Percentiles rank a stretch among this genome's conserved stretches.
These are phyloP conservation scores for Anoplophora glabripennis DNA, from an alignment of 1,140 invertebrate genomes.

Conservation along the genomic window DNA sequence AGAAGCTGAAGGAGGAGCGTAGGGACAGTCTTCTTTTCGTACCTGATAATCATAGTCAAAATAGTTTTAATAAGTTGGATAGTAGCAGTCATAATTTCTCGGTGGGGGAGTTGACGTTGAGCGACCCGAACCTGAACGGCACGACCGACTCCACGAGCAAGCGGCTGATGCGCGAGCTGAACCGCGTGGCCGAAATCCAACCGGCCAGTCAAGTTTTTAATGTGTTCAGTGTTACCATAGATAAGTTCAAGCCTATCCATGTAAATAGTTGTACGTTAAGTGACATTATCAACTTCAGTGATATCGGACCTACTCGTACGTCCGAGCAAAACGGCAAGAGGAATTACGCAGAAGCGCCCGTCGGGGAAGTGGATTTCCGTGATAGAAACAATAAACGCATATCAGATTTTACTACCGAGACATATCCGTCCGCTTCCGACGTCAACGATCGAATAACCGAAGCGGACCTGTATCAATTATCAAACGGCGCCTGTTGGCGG, in stretches of 20 bases:
- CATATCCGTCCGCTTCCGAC: too few species aligned
- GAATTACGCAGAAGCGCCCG: too few species aligned
- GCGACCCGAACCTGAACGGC: background rate
- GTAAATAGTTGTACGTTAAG: slow-evolving; percentile 29
- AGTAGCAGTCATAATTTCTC: slow-evolving; percentile 18
- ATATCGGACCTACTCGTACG: background rate
- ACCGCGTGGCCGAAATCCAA: slow-evolving; percentile 39
- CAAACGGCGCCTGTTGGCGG: too few species aligned
- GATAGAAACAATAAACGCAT: too few species aligned
- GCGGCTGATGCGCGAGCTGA: slow-evolving; percentile 40
- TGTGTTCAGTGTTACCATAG: slow-evolving; percentile 45
- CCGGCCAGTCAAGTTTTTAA: slow-evolving; percentile 45
- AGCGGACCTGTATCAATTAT: too few species aligned
- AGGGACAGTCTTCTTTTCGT: slow-evolving; percentile 48
- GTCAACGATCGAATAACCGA: too few species aligned
- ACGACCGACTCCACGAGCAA: slow-evolving; percentile 16
- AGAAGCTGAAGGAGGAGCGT: slow-evolving; percentile 51
- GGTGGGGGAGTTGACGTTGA: slow-evolving; percentile 3
- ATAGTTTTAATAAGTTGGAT: slow-evolving; percentile 8
- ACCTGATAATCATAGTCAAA: slow-evolving; percentile 44
- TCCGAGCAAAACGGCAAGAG: background rate
- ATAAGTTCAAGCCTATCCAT: slow-evolving; percentile 31
- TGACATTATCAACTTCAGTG: slow-evolving; percentile 26
- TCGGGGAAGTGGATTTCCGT: too few species aligned
- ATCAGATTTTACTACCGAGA: too few species aligned